These are phyloP conservation scores for Nomada ferruginata DNA, from an alignment of 2,888 invertebrate genomes.

Conservation along the genomic window DNA sequence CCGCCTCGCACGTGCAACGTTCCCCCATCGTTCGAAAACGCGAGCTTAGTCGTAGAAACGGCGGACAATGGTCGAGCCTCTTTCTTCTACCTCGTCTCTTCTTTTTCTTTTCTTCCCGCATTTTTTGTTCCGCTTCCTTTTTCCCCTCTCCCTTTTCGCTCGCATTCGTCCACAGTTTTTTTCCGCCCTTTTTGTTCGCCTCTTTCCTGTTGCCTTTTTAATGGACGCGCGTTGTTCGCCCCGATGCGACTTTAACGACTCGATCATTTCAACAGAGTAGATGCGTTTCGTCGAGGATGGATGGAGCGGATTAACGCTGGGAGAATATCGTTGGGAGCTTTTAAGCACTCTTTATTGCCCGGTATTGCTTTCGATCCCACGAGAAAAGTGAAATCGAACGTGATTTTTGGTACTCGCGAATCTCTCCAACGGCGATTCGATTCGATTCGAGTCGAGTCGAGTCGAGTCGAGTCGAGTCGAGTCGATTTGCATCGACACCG, in stretches of 20 bases:
- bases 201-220: conserved; percentile 29
- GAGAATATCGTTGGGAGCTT: conserved; percentile 1
- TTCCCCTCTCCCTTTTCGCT: not conserved
- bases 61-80: conserved; percentile 53
- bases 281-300: conserved; percentile 15
- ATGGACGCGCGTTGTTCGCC: conserved; percentile 46
- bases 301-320: conserved; percentile 3
- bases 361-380: not conserved
- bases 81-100: conserved; percentile 5
- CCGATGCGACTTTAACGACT: conserved; percentile 48
- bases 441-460: not conserved
- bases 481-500: conserved; percentile 7
- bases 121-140: not conserved
- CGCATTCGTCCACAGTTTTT: not conserved
- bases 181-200: not conserved
- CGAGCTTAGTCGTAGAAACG: conserved; percentile 56
- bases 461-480: not conserved
- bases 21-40: conserved; percentile 66
- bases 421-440: not conserved
- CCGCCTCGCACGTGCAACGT: conserved; percentile 75
- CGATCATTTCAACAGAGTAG: conserved; percentile 33
- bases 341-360: not conserved
- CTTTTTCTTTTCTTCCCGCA: not conserved
- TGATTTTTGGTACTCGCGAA: not conserved
- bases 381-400: conserved; percentile 12